These are phyloP conservation scores for Scaptomyza cyrtandrae DNA, from an alignment of 2,888 invertebrate genomes.

Conservation along the genomic window DNA sequence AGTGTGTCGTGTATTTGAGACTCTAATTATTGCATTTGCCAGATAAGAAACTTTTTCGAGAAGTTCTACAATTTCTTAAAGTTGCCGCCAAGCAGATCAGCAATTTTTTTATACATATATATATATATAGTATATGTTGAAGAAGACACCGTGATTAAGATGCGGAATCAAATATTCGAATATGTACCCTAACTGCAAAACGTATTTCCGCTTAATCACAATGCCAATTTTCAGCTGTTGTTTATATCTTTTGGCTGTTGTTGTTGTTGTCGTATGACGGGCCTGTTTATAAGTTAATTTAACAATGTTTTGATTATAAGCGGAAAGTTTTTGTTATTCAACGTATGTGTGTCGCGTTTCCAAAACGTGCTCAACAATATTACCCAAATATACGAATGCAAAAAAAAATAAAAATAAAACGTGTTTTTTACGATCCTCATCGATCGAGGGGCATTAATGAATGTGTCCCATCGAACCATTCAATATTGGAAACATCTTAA, in stretches of 20 bases:
- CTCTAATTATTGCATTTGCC: slow-evolving; percentile 74
- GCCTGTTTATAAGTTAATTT: slow-evolving; percentile 44
- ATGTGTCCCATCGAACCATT: slow-evolving; percentile 13
- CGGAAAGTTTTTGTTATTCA: slow-evolving; percentile 70
- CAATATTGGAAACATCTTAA: slow-evolving; percentile 23
- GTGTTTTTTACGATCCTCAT: slow-evolving; percentile 52
- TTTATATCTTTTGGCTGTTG: slow-evolving; percentile 5
- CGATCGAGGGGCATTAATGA: slow-evolving; percentile 41
- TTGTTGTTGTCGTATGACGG: slow-evolving; percentile 25
- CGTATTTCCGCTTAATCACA: slow-evolving; percentile 38
- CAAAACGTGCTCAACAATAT: slow-evolving; percentile 65
- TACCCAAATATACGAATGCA: slow-evolving; percentile 12
- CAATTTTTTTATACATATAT: not conserved
- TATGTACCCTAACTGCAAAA: not conserved
- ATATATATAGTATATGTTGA: not conserved
- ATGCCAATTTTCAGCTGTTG: slow-evolving; percentile 21
- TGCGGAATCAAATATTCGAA: not conserved
- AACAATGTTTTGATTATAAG: slow-evolving; percentile 59
- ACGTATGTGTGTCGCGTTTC: slow-evolving; percentile 59
- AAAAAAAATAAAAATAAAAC: slow-evolving; percentile 52
- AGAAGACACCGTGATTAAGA: not conserved
- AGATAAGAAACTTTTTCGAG: slow-evolving; percentile 51
- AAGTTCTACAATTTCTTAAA: not conserved
- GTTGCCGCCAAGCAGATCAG: slow-evolving; percentile 25
- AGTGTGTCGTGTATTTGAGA: slow-evolving; percentile 46